phyloP scores from a whole-genome alignment of 1,140 invertebrate genomes.

The Stegodyphus dumicola region DNA sequence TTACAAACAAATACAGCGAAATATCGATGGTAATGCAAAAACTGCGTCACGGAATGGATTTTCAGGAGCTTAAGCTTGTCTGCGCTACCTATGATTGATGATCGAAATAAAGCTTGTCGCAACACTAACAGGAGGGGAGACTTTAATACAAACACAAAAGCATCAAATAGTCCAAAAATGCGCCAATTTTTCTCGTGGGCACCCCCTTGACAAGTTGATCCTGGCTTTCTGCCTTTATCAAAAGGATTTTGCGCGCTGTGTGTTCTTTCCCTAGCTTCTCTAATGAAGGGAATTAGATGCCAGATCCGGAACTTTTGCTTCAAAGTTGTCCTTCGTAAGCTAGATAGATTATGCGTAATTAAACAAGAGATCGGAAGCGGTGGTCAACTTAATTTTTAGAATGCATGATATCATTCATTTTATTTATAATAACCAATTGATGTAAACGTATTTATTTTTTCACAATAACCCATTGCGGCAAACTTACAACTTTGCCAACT shows the following conservation, averaged over 20 bases:
- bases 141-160: conserved; percentile 1
- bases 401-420: no score
- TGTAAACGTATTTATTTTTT: no score
- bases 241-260: no score
- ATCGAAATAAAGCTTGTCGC: conserved; percentile 42
- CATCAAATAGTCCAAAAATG: background rate
- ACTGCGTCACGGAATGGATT: background rate
- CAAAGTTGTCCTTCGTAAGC: conserved; percentile 17
- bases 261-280: no score
- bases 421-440: no score
- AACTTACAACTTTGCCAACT: no score
- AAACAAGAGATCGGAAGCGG: conserved; percentile 31
- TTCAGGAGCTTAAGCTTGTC: conserved; percentile 39
- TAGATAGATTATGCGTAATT: conserved; percentile 51
- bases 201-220: conserved; percentile 50
- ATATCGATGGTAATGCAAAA: no score
- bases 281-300: background rate
- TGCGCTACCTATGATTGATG: conserved; percentile 38
- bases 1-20: no score
- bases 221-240: background rate
- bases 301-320: background rate
- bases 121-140: conserved; percentile 30
- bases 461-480: no score
- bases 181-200: conserved; percentile 39
- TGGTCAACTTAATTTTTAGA: background rate